Base-by-base conservation (phyloP, 2,113 vertebrate genomes). In the Microcebus murinus region DNA sequence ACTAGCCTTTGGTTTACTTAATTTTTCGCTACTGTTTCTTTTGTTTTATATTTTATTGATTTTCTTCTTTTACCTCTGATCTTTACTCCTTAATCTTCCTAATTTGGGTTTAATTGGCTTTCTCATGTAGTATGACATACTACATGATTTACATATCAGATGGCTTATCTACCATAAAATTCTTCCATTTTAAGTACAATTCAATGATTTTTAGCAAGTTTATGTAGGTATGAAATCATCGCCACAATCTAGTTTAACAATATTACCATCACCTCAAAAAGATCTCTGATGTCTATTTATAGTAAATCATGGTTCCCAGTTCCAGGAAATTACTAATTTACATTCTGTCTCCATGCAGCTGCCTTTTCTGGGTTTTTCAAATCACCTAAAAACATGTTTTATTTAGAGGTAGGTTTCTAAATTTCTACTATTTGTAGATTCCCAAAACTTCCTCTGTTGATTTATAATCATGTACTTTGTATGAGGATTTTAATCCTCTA, bases 401-500 rank as follows among this genome's bases (percentile, higher is more conserved):
- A 91, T 77, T 94, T 77, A 83, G 39, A 96, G 11, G 31, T 74
- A 76, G n/a, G 25, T 90, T 50, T 9, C 45, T 79, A 87, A 91
- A 63, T 77, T 76, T 61, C 29, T 83, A 61, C 29, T 45, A 45
- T n/a, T 70, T 81, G n/a, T 50, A 57, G 21, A 61, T 91, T 81
- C 17, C 6, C 8, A 1, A 15, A 45, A 55, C 87, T 87, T 76
- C 23, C 70, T 80, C 20, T 36, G 10, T 94, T 55, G 45, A 76
- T 82, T 77, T 83, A 3, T 42, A 61, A 83, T 61, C 9, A 68
- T 59, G 50, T 70, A 21, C 29, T 68, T 91, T 74, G 10, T 50
- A 34, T 42, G 59, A 48, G 1, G 29, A 45, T 31, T 73, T 86
- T 74, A 57, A 82, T 91, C 29, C 23, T 74, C 79, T 48, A 36